Evolutionary conservation across 2,113 vertebrate species (phyloP), one percentile per base, ranked within the genome.

Genomic region (Megaptera novaeangliae): DNA sequence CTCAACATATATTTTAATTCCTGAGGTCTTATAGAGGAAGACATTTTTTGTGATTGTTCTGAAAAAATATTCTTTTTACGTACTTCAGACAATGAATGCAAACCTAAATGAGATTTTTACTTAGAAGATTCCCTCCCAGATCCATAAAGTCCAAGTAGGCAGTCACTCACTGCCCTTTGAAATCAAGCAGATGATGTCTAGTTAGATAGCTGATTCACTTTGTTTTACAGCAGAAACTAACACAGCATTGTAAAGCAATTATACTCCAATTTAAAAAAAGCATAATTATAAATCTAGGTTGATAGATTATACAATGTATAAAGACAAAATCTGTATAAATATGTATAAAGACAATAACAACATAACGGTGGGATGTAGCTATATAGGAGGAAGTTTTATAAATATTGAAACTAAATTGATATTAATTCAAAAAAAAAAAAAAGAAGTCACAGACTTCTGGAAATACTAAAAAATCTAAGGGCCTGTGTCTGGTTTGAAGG

Each of bases 381-480:
- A 31, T 3, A 18, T 21, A 31, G 57, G 59, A 75, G 44, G 46
- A 46, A 46, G 7, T 78, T 66, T 64, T 36, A 23, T 61, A 44
- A 88, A 74, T 74, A 46, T 52, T 21, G 6, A 36, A 77, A 90
- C 9, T 39, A 64, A 64, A 21, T 8, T 64, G 41, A 36, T 78
- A 77, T 90, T 52, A 52, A 52, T 52, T 52, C 36, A 36, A 36
- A 49, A 17, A 52, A 44, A 52, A 44, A 5, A 88, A 95, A 44
- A 6, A 88, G 94, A 98, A 96, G 92, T 68, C 97, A 97, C 83
- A 98, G 96, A 97, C 81, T 97, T 97, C 90, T 96, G 98, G 93
- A 94, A 97, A 98, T 64, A 98, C 88, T 97, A 94, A 97, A 97
- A 97, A 72, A 96, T 98, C 96, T 96, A 74, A 98, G 95, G 85